Evolutionary conservation across 2,113 vertebrate species (phyloP), one percentile per base, ranked within the genome.

Genomic region (Ariopsis seemanni): DNA sequence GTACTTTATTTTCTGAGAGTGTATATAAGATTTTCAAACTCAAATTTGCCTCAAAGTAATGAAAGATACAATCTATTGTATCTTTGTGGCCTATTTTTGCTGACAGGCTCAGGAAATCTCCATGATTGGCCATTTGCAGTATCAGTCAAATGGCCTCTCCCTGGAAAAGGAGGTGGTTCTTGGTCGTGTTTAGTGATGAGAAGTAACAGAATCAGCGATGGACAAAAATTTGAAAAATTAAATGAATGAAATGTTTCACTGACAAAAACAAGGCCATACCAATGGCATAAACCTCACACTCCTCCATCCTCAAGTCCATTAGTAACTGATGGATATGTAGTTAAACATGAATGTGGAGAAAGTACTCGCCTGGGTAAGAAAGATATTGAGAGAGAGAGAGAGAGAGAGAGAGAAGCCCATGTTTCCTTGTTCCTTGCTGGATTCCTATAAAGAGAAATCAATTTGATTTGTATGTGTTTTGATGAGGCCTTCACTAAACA

Each of bases 401-500:
- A 63, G 58, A 82, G 58, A 48, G 34, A 52, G 48, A 17, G 42
- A 11, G 1, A 9, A 53, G 50, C 2, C 63, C 65, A 84, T 34
- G 50, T 71, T 72, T 84, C 4, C 65, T 55, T 34, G 27, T 25
- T 83, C 14, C 62, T 14, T 67, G 48, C 67, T 60, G 52, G n/a
- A 71, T 80, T 71, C 15, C 83, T 72, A 71, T 57, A 72, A 93
- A 94, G 93, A 92, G 93, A 95, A 93, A 93, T 81, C 79, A 81
- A 60, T 60, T 57, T 81, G 79, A 81, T 81, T 81, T 94, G 93
- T 94, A 93, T 93, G 93, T 95, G 92, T 93, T 94, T 94, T 94
- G 92, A 94, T 94, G 93, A 94, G 92, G 91, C 90, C 92, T 92
- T 92, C 93, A 91, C 94, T 94, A 95, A 94, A 94, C 93, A 94